Evolutionary conservation across 2,113 vertebrate genomes (phyloP).

Genomic region (Eulemur macaco): DNA sequence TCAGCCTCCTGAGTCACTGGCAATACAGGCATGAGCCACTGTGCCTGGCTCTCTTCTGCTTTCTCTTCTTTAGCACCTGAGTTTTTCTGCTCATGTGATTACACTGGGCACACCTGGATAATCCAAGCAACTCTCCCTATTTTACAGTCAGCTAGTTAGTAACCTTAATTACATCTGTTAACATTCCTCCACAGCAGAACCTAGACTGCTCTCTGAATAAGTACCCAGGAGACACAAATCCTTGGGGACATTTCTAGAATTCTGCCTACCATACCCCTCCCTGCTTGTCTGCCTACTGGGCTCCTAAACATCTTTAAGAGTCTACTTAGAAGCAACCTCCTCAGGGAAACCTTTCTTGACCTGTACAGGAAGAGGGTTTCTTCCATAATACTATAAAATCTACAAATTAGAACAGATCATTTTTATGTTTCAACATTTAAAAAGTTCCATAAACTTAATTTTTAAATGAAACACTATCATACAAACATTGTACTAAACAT

Average conservation of each 20-base stretch:
- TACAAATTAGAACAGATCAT: background rate
- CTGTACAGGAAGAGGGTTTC: background rate
- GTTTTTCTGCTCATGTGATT: background rate
- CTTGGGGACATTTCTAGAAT: background rate
- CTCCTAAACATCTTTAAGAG: background rate
- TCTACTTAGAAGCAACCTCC: background rate
- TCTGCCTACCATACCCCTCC: background rate
- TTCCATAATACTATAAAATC: background rate
- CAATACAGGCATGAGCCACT: too few relatives aligned
- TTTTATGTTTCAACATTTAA: background rate
- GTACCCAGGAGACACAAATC: background rate
- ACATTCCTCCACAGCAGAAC: background rate
- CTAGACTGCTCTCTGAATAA: background rate
- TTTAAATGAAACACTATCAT: background rate
- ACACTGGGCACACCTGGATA: background rate
- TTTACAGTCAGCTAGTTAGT: background rate
- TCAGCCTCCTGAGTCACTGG: too few relatives aligned
- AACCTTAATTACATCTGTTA: background rate
- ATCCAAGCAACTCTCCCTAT: background rate
- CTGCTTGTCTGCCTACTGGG: background rate
- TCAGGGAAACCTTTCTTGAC: background rate
- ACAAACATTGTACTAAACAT: background rate
- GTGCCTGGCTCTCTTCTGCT: too few relatives aligned
- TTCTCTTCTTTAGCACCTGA: background rate
- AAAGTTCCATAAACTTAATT: background rate